Evolutionary conservation across 2,797 vertebrate species (phyloP), one percentile per base, ranked within the genome.

Genomic region (Brotula barbata): DNA sequence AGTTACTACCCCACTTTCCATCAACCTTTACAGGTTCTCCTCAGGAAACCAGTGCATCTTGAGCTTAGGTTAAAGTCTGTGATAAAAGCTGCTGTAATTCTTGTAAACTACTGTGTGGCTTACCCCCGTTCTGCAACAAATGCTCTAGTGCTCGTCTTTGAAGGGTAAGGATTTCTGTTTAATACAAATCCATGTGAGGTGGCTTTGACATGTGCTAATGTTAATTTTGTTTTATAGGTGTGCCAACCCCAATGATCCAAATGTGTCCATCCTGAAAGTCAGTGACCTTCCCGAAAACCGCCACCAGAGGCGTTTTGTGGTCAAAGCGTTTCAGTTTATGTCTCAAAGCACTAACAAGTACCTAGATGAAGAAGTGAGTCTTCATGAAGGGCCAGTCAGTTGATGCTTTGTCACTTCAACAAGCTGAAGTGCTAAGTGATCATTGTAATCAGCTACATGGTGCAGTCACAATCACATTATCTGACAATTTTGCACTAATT

Each of bases 71-170:
- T 92, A 17, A 64, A 34, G 7, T 69, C 87, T 28, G 75, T 69
- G 1, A 71, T 64, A 34, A 70, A 83, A 20, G 15, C 76, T 0
- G 87, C 85, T 0, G 80, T 79, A 0, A 51, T 93, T 34, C 50
- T 91, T 1, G 87, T 93, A 10, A 87, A 92, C 39, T 92, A 93
- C 72, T 93, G 92, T 65, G 20, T 92, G 1, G 90, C 92, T 20
- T 92, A 90, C 48, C 87, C 92, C n/a, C 83, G 80, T 1, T 89
- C 87, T 3, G 90, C 87, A 12, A 85, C 12, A 15, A 90, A 82
- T 15, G 90, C 84, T 0, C 61, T 92, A 57, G 84, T 93, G 58
- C 80, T 93, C 0, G 15, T 91, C 40, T 86, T 88, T 77, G 85
- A 92, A 54, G 89, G 90, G 92, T 92, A 75, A 77, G 84, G 0